Base-by-base conservation (phyloP, 2,113 vertebrate species). In the Sialia sialis region DNA sequence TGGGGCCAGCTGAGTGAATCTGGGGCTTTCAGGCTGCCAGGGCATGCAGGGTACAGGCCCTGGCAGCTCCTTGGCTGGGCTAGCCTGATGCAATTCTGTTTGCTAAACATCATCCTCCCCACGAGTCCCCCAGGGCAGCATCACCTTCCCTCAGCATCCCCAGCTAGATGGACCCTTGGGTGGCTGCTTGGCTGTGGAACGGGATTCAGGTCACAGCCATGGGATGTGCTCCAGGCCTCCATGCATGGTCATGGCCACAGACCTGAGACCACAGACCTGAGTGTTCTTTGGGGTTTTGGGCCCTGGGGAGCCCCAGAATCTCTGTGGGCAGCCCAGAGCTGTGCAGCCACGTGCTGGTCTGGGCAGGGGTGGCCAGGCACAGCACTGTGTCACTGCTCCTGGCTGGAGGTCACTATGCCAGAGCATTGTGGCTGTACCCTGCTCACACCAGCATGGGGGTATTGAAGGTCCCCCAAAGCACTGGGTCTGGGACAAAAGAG, bases 231-330 rank as follows among this genome's bases (percentile, higher is more conserved):
- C 13, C 10, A 10, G 30, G n/a, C 26, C 20, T 29, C 25, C 16
- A 0, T 1, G 2, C 3, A 0, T 10, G 44, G 19, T 4, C 27
- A 1, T 0, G 22, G 51, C 21, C 13, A 66, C 27, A 12, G 46
- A 10, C 19, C 36, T 20, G 34, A 1, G 21, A n/a, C n/a, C n/a
- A 23, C 27, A 12, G 46, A 10, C 19, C 36, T 20, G 34, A 1
- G 21, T 3, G 0, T 30, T 20, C 55, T 56, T 8, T 30, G 60
- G 79, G 55, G 4, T 48, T 39, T 62, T 5, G 16, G 62, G 16
- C 25, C 18, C 16, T 0, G 0, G 36, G 36, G 52, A 19, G 12
- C 26, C 32, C 29, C 29, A 9, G 52, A 25, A 26, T 23, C 4
- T 0, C 60, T n/a, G 0, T 2, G 46, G 74, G 59, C 44, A 59